Percentiles rank a stretch among this genome's conserved stretches.
These are phyloP conservation scores for Notechis scutatus DNA, from an alignment of 2,113 vertebrate species.

Conservation along the genomic window DNA sequence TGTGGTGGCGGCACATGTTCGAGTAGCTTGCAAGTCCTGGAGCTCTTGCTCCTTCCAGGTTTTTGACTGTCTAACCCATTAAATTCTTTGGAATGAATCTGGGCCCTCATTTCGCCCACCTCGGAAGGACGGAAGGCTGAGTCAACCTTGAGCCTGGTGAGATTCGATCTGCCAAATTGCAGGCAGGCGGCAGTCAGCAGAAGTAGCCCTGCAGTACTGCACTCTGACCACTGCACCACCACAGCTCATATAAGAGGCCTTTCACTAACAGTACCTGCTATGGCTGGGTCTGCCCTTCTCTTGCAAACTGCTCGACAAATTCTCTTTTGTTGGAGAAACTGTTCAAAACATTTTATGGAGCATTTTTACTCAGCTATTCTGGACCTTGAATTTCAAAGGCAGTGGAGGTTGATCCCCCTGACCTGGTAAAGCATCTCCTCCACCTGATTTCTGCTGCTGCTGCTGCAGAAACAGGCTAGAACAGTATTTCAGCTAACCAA, in stretches of 20 bases:
- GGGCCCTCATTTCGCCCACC: no score
- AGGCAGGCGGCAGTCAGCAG: no score
- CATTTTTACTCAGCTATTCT: background rate
- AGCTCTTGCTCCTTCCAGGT: background rate
- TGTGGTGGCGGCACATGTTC: constrained; percentile 3
- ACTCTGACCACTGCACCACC: no score
- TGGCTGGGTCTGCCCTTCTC: background rate
- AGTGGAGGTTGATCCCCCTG: background rate
- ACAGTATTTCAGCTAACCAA: background rate
- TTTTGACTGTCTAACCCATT: background rate
- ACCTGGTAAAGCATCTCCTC: background rate
- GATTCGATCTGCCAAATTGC: no score
- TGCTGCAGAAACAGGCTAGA: background rate
- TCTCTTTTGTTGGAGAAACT: background rate
- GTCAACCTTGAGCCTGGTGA: no score
- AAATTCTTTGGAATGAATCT: background rate
- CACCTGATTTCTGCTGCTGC: background rate
- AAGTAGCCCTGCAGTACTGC: no score
- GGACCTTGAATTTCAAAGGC: background rate
- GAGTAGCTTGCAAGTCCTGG: background rate
- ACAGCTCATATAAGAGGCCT: background rate
- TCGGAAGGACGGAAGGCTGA: no score
- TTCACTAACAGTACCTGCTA: background rate
- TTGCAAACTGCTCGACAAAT: background rate
- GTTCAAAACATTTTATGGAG: background rate